Conservation (phyloP, 2,113 vertebrate genomes). For the Pelusios castaneus region DNA sequence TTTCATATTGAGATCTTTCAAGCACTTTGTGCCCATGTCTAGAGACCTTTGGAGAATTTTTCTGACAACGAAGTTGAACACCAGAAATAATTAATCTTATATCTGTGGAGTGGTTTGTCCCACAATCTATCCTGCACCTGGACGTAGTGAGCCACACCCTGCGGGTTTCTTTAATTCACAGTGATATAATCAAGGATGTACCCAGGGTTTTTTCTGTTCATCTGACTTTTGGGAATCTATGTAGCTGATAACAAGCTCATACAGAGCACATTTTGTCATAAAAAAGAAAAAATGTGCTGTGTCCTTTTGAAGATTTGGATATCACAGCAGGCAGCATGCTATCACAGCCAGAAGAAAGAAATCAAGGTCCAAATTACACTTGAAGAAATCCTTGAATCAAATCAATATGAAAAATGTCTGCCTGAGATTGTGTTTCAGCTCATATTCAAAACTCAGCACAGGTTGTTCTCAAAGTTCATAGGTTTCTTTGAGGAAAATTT, state of each 20-base stretch:
- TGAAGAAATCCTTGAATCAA: neutral
- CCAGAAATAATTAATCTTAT: neutral
- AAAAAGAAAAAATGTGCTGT: neutral
- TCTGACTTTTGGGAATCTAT: neutral
- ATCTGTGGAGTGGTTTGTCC: neutral
- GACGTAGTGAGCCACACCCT: neutral
- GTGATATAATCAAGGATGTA: neutral
- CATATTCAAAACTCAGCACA: neutral
- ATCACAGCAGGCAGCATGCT: neutral
- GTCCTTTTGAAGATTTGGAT: neutral
- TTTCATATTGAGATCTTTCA: slow-evolving; percentile 40
- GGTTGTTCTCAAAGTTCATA: neutral
- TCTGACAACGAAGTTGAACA: neutral
- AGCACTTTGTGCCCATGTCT: slow-evolving; percentile 22
- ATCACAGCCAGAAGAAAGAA: neutral
- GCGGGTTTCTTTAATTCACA: neutral
- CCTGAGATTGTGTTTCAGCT: slow-evolving; percentile 6
- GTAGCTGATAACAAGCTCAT: neutral
- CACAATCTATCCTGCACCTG: neutral
- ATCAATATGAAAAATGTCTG: neutral
- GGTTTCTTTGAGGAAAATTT: neutral
- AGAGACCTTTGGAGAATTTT: slow-evolving; percentile 2
- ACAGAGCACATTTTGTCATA: neutral
- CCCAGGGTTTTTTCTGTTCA: neutral
- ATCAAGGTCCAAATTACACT: neutral